Conservation (phyloP, 2,113 vertebrate genomes). For the Zapornia atra region DNA sequence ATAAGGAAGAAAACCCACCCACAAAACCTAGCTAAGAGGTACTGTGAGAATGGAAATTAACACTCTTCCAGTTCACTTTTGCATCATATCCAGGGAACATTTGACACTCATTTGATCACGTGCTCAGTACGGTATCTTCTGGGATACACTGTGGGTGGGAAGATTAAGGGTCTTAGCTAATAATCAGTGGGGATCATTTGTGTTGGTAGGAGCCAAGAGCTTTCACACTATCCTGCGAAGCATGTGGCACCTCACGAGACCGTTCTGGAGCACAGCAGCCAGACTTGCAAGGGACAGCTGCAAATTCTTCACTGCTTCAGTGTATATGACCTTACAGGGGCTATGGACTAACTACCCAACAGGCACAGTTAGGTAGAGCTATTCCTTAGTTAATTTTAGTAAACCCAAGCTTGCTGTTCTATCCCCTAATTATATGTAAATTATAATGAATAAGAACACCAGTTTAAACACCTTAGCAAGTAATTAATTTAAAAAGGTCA, state of each 20-base stretch:
- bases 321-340: fast-evolving
- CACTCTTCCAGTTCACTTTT: neutral
- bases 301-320: neutral
- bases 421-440: neutral
- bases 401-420: neutral
- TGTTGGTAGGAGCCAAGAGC: neutral
- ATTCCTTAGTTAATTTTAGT: neutral
- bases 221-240: neutral
- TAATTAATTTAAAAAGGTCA: neutral
- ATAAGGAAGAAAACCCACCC: neutral
- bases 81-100: neutral
- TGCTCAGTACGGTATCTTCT: neutral
- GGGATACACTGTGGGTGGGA: neutral
- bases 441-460: neutral
- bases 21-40: neutral
- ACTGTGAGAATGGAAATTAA: neutral
- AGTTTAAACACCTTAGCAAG: neutral
- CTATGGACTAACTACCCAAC: neutral
- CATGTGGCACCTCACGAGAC: fast-evolving
- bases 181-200: neutral
- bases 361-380: neutral
- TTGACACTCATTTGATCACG: neutral
- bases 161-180: neutral
- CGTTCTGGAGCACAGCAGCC: neutral
- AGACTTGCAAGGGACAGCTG: neutral